Base-by-base conservation (phyloP, 1,140 invertebrate species). In the Bombus picipes region DNA sequence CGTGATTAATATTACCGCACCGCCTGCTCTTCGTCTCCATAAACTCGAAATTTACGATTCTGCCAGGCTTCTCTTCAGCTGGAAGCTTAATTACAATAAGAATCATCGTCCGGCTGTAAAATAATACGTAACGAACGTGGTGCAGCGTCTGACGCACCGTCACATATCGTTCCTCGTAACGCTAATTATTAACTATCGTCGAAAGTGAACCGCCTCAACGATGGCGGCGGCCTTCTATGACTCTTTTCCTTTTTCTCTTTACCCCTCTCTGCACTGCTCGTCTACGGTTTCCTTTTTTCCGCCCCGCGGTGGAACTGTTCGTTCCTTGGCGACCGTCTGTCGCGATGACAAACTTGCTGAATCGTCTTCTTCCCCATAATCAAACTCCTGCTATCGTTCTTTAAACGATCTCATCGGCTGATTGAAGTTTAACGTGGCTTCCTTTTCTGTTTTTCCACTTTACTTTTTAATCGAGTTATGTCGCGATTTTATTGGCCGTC, bases 21-120 rank as follows among this genome's bases (percentile, higher is more conserved):
- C 34, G 73, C n/a, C 43, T 83, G 34, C 73, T 47, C 62, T 77
- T 34, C 62, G 62, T 83, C 81, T 83, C 81, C 73, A 83, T 83
- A 83, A 83, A 83, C 59, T 76, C 72, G 62, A 83, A 77, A 83
- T 83, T 83, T 83, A 83, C 81, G 81, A 83, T 83, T 83, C 59
- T 32, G 62, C 22, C 4, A 59, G 39, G 18, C 18, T 53, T 53
- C 47, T 53, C 47, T 53, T 53, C 59, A 3, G 41, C 59, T 74
- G 73, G 32, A 18, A 59, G 37, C 81, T 83, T 83, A 83, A 83
- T 83, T 77, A 73, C 81, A 83, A 83, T 83, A 83, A 83, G 73
- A 83, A 83, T 83, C 81, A 83, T 83, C 72, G 81, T 76, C 62
- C 43, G 81, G 81, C 43, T 76, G 81, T 83, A 83, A 83, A 83